These are phyloP conservation scores for Phrynocephalus forsythii DNA, from an alignment of 2,797 vertebrate species.

Conservation along the genomic window DNA sequence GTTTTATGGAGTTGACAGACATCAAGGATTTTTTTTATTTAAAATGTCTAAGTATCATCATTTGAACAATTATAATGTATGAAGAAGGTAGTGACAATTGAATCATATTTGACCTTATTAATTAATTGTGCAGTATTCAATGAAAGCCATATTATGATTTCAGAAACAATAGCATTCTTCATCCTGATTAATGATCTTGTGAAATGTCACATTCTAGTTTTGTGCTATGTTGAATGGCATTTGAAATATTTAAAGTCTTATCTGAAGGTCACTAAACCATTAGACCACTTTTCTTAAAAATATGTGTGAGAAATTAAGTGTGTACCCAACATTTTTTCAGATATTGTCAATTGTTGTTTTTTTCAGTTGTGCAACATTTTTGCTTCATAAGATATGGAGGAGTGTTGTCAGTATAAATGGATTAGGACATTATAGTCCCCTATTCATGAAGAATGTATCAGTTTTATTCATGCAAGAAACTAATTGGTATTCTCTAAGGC, in stretches of 20 bases:
- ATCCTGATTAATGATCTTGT: conserved; percentile 71
- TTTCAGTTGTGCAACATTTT: too few relatives aligned
- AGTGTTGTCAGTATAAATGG: too few relatives aligned
- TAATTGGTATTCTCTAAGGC: too few relatives aligned
- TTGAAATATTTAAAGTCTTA: conserved; percentile 76
- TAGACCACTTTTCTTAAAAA: conserved; percentile 74
- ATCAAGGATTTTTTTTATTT: background rate
- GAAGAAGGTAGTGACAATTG: conserved; percentile 31
- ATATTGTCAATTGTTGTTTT: too few relatives aligned
- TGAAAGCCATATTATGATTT: conserved; percentile 61
- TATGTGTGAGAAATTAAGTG: conserved; percentile 77
- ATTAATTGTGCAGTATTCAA: conserved; percentile 59
- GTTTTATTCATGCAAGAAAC: too few relatives aligned
- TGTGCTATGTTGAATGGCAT: conserved; percentile 73
- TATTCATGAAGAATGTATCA: too few relatives aligned
- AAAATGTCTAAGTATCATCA: background rate
- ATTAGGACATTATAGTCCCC: too few relatives aligned
- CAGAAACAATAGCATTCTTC: conserved; percentile 50
- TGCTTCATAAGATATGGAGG: too few relatives aligned
- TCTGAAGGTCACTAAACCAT: conserved; percentile 65
- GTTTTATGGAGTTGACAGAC: background rate
- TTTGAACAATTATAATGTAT: background rate
- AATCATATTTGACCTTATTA: conserved; percentile 56
- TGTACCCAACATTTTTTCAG: conserved; percentile 63
- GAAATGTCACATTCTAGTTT: conserved; percentile 77